Percentiles rank a stretch among this genome's conserved stretches.
These are phyloP conservation scores for Diabrotica virgifera DNA, from an alignment of 1,140 invertebrate genomes.

Conservation along the genomic window DNA sequence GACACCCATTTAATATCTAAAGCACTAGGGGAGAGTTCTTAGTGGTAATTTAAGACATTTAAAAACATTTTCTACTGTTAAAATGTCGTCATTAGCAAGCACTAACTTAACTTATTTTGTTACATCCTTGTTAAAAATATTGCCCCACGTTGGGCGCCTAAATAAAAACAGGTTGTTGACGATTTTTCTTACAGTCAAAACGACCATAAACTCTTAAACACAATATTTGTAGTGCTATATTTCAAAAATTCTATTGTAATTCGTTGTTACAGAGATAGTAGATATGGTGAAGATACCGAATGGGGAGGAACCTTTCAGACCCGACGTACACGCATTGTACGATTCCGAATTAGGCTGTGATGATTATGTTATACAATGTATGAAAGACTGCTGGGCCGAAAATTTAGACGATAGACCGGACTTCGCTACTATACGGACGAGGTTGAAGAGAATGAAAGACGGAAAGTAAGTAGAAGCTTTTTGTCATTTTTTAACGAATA, in stretches of 20 bases:
- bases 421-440: conserved; percentile 72
- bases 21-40: too few species aligned
- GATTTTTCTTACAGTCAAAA: too few species aligned
- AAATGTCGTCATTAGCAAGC: too few species aligned
- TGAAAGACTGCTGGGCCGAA: conserved; percentile 85
- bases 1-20: too few species aligned
- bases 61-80: too few species aligned
- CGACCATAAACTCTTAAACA: too few species aligned
- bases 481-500: not conserved
- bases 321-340: conserved; percentile 65
- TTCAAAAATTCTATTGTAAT: not conserved
- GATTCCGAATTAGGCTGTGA: conserved; percentile 65
- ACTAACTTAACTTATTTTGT: too few species aligned
- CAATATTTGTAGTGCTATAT: too few species aligned
- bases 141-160: too few species aligned
- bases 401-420: conserved; percentile 76
- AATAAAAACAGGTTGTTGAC: too few species aligned
- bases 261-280: conserved; percentile 66
- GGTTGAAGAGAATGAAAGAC: conserved; percentile 83
- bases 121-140: too few species aligned
- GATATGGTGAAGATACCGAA: conserved; percentile 68
- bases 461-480: conserved; percentile 62
- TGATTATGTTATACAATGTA: conserved; percentile 73
- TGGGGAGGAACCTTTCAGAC: conserved; percentile 70
- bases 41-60: too few species aligned